These are phyloP conservation scores for Callimorpha dominula DNA, from an alignment of 2,888 invertebrate species.

Conservation along the genomic window DNA sequence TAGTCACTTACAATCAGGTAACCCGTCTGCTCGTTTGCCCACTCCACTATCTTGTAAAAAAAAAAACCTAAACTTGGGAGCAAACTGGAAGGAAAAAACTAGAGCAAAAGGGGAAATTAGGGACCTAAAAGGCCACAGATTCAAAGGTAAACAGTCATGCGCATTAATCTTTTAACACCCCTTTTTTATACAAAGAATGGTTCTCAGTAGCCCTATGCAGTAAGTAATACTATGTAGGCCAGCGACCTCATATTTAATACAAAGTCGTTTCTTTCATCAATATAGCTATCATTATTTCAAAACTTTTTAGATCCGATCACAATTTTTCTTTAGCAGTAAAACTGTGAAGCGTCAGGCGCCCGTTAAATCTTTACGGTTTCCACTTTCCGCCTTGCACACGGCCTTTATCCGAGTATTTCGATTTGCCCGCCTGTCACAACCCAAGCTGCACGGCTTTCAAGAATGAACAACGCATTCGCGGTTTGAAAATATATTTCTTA, in stretches of 20 bases:
- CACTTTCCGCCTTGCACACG: conserved; percentile 54
- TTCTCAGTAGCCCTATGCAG: background rate
- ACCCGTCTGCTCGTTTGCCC: too few relatives aligned
- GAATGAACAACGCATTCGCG: conserved; percentile 24
- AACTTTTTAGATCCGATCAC: conserved; percentile 39
- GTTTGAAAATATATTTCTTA: too few relatives aligned
- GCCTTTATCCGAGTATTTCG: conserved; percentile 56
- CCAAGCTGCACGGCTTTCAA: conserved; percentile 41
- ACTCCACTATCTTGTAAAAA: too few relatives aligned
- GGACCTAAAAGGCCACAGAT: too few relatives aligned
- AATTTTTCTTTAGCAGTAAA: conserved; percentile 54
- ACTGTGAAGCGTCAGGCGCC: conserved; percentile 61
- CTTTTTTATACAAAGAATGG: background rate
- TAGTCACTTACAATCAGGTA: too few relatives aligned
- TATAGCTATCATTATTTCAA: conserved; percentile 15
- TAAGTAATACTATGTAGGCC: background rate
- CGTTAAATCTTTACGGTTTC: conserved; percentile 70
- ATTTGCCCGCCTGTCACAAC: conserved; percentile 47
- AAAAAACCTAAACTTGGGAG: too few relatives aligned
- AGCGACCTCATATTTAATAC: conserved; percentile 1
- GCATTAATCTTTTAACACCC: too few relatives aligned
- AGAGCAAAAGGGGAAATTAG: too few relatives aligned
- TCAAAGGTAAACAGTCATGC: too few relatives aligned
- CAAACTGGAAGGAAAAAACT: too few relatives aligned
- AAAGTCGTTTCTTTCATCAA: conserved; percentile 32